Base-by-base conservation (phyloP, 2,797 vertebrate species). In the Enteromius viviparus region DNA sequence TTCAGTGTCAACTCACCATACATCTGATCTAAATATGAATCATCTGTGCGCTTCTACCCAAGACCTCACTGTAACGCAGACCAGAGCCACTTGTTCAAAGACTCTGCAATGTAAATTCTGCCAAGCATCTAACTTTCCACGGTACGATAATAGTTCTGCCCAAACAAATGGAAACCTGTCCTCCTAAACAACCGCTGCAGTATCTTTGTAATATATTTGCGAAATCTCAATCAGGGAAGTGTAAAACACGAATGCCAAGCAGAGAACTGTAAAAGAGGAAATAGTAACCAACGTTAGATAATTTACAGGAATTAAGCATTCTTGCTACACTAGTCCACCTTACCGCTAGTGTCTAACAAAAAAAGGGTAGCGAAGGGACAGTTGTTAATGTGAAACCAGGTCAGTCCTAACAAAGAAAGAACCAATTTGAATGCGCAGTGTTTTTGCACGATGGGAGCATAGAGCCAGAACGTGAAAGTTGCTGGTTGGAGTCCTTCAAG, bases 1-100 rank as follows among this genome's bases (percentile, higher is more conserved):
- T 88, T 78, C 82, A 77, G 86, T 83, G 87, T 89, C 80, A 88
- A 78, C 81, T 84, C 86, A 81, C 81, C 72, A 53, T 82, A 51
- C 55, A 21, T 37, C 80, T 85, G 40, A 40, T 40, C 40, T 40
- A 85, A 86, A 87, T 72, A 76, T 34, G 49, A 85, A 72, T 87
- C 78, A 83, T 76, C 77, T 71, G 12, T 88, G 76, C 10, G 26
- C 4, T 45, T 80, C 12, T 66, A 79, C 65, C 60, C 17, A 62
- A 60, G 47, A 78, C 4, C 71, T 75, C 58, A 37, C 32, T 55
- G 79, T 49, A 32, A 23, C 23, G 53, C 26, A 66, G 14, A 32
- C 19, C 40, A 29, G 12, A 60, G 74, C 32, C 5, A 77, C 32
- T 42, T 17, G 23, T 42, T 60, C 40, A 69, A 65, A 76, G 70